Evolutionary conservation across 2,888 invertebrate species (phyloP), one percentile per base, ranked within the genome.

Genomic region (Trachelus troglodyta): DNA sequence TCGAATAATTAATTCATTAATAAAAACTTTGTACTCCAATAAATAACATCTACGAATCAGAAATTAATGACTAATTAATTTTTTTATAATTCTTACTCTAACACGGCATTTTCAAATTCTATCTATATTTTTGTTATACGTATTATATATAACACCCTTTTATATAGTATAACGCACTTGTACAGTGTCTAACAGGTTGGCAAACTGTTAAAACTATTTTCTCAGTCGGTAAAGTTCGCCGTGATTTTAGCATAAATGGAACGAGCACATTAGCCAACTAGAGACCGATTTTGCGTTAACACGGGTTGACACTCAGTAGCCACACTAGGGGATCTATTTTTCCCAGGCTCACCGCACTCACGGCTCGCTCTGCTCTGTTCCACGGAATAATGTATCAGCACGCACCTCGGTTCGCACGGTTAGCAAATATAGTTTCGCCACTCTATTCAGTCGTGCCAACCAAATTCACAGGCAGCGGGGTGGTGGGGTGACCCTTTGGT

Each of bases 281-380:
- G 83, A 79, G 81, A 83, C 80, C 83, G 82, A 85, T 86, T 85
- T 85, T 77, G 79, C 77, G 80, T 77, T 82, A 84, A 86, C 85
- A 84, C 74, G 78, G 80, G 82, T 85, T 82, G 84, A 87, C 86
- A 87, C 86, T 87, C 85, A 83, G 83, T 78, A 82, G 84, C 83
- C 84, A 83, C 81, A 83, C 83, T 75, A 73, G 84, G 81, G 75
- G 77, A 84, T 81, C 80, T 79, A 79, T 78, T 76, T 76, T 76
- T 69, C 69, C 73, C 75, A 56, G 12, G 6, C 31, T 34, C 74
- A 69, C 75, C 73, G 37, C 73, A 75, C 73, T 77, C 73, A 30
- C 56, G 34, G 68, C 68, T 68, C 71, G 69, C 71, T 76, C 69
- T 34, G 75, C 75, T 31, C 33, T 71, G 30, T 82, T 83, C 79